These are phyloP conservation scores for Sylvia atricapilla DNA, from an alignment of 2,113 vertebrate species.

Conservation along the genomic window DNA sequence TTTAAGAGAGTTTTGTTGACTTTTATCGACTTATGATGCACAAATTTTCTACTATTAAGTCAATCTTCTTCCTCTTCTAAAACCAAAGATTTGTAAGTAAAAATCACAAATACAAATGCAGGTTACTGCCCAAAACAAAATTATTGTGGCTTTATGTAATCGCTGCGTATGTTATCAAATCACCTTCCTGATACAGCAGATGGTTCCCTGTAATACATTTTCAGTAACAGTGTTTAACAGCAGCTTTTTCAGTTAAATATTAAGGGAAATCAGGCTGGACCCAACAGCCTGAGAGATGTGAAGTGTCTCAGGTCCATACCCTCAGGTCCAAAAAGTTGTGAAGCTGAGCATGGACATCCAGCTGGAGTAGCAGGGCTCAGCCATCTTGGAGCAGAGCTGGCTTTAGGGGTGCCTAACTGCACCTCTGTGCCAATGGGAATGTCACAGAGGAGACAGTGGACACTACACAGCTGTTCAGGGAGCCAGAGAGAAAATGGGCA, in stretches of 20 bases:
- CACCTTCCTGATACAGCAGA: background rate
- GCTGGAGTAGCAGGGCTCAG: background rate
- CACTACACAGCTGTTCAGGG: background rate
- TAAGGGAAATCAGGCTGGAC: background rate
- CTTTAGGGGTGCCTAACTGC: background rate
- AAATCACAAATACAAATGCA: background rate
- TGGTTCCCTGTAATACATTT: background rate
- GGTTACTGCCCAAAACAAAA: background rate
- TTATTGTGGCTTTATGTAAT: background rate
- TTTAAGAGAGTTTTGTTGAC: background rate
- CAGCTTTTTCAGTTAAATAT: background rate
- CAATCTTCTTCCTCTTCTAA: background rate
- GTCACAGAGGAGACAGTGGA: background rate
- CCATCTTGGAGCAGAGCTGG: background rate
- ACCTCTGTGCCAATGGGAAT: accelerated
- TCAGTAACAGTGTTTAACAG: background rate
- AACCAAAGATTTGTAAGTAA: background rate
- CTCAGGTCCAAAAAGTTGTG: background rate
- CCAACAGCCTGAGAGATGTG: background rate
- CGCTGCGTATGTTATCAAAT: background rate
- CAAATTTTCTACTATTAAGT: background rate
- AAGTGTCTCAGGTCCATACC: background rate
- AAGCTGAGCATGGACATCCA: background rate
- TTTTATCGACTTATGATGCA: background rate
- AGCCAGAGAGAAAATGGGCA: background rate